phyloP scores from a whole-genome alignment of 1,140 invertebrate species.

The Pseudobourletiella spinata region DNA sequence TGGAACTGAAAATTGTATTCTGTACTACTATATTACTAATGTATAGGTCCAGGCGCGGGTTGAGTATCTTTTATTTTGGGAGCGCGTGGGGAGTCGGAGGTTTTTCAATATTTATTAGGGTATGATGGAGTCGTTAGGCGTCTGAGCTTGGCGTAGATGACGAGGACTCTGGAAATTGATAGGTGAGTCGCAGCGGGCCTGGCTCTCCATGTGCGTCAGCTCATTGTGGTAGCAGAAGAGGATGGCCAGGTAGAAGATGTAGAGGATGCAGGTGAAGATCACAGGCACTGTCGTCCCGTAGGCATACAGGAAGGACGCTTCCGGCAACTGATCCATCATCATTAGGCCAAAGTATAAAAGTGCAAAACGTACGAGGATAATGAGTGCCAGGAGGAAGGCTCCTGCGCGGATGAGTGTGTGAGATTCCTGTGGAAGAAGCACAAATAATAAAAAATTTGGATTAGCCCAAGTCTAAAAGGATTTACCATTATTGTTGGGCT shows the following conservation, averaged over 20 bases:
- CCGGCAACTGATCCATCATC: conserved; percentile 18
- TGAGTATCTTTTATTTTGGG: no score
- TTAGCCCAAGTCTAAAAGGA: no score
- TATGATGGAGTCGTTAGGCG: conserved; percentile 13
- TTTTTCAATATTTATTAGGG: not conserved
- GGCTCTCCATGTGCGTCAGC: conserved; percentile 15
- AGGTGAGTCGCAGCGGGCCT: conserved; percentile 11
- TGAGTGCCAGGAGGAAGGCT: conserved; percentile 12
- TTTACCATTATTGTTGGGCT: no score
- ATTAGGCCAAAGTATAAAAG: conserved; percentile 21
- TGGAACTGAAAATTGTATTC: no score
- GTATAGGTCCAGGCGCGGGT: no score
- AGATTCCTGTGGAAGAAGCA: conserved; percentile 20
- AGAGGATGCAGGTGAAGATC: conserved; percentile 26
- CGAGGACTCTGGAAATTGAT: conserved; percentile 27
- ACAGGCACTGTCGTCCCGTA: conserved; percentile 24
- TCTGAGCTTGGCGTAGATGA: conserved; percentile 14
- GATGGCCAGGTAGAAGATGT: conserved; percentile 31
- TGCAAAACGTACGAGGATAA: conserved; percentile 18
- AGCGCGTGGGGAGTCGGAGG: not conserved
- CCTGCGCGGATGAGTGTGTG: conserved; percentile 16
- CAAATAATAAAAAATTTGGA: not conserved
- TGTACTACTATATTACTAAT: no score
- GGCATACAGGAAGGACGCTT: conserved; percentile 23
- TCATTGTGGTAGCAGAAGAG: conserved; percentile 33